phyloP scores from a whole-genome alignment of 1,140 invertebrate genomes.

The Drosophila repletoides region DNA sequence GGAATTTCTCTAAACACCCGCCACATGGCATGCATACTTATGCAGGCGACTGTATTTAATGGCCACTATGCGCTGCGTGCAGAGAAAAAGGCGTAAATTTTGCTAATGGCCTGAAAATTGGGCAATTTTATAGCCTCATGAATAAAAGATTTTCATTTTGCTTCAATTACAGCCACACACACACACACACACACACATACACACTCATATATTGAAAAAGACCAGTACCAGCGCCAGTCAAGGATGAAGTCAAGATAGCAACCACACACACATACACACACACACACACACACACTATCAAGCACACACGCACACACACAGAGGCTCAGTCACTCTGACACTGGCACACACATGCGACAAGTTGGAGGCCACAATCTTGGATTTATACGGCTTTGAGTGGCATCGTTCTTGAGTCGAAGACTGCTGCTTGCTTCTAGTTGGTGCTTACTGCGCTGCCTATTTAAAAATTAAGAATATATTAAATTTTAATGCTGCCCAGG shows the following conservation, averaged over 20 bases:
- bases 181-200: constrained; percentile 32
- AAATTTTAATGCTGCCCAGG: constrained; percentile 55
- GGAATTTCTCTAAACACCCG: constrained; percentile 67
- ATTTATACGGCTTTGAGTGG: constrained; percentile 77
- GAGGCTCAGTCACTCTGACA: neutral
- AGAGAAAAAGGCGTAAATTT: constrained; percentile 82
- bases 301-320: constrained; percentile 30
- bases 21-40: constrained; percentile 69
- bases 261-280: constrained; percentile 37
- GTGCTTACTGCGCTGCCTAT: constrained; percentile 46
- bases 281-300: constrained; percentile 15
- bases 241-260: constrained; percentile 74
- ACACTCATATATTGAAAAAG: constrained; percentile 19
- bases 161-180: constrained; percentile 81
- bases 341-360: constrained; percentile 64
- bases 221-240: constrained; percentile 51
- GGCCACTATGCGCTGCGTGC: constrained; percentile 76
- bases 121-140: constrained; percentile 83
- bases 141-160: constrained; percentile 82
- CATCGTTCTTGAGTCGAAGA: constrained; percentile 31
- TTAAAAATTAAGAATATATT: constrained; percentile 78
- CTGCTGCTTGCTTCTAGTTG: constrained; percentile 29
- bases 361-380: constrained; percentile 76
- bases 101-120: constrained; percentile 82
- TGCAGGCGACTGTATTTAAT: constrained; percentile 79